Evolutionary conservation across 1,140 invertebrate species (phyloP), one percentile per base, ranked within the genome.

Genomic region (Bombus balteatus): DNA sequence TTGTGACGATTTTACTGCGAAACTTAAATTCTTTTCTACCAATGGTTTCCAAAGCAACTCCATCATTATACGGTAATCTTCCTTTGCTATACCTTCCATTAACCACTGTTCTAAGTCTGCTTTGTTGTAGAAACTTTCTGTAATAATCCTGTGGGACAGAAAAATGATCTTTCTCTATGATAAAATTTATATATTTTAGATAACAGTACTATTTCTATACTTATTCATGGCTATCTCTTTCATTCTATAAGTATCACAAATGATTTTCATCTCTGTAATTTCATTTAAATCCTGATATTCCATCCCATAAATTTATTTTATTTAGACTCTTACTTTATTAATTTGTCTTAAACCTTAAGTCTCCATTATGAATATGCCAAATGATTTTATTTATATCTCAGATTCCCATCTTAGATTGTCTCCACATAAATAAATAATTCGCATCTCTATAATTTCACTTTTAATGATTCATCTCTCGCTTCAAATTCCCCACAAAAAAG

Each of bases 41-140:
- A 98, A 92, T 1, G 96, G 93, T 0, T 94, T 89, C 98, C 97
- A 98, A 8, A 97, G 95, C 32, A 95, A 94, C 22, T 96, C 95
- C 81, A 98, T 95, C 2, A 98, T 93, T 32, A 96, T 96, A 34
- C 93, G 94, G 93, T 98, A 98, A 93, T 98, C 97, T 4, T 94
- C 92, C 12, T 95, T 95, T 43, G 95, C 93, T 32, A 97, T 96
- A 47, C 96, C 96, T 25, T 96, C 96, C 80, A 96, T 96, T 18
- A 98, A 90, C 96, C 96, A 98, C 92, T 97, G 96, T 92, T 98
- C 98, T 87, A 98, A 92, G 92, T 98, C 98, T 1, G 97, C 98
- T 94, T 98, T 98, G 87, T 96, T 96, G 92, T 97, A 98, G 92
- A 98, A 98, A 94, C 98, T 98, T 15, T 96, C 96, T 2, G 97